These are phyloP conservation scores for Mythimna lalbum DNA, from an alignment of 2,888 invertebrate genomes.

Conservation along the genomic window DNA sequence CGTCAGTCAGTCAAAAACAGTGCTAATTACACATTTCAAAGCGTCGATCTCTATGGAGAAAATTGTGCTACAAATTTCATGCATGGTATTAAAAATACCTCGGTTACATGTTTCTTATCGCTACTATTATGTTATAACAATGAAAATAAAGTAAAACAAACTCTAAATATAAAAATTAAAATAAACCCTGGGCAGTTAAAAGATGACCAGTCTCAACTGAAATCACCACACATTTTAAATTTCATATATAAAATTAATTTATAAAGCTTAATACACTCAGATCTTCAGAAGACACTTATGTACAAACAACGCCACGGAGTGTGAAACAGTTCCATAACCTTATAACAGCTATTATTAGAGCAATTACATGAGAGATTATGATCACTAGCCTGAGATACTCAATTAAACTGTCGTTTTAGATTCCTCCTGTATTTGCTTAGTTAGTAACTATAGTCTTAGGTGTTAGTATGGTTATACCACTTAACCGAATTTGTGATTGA, in stretches of 20 bases:
- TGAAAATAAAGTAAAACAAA: no score
- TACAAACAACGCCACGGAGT: constrained; percentile 20
- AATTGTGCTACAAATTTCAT: no score
- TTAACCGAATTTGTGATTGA: background rate
- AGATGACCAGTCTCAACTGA: no score
- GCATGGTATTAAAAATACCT: no score
- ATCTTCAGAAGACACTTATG: background rate
- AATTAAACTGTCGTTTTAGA: constrained; percentile 59
- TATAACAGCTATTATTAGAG: constrained; percentile 56
- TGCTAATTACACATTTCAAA: no score
- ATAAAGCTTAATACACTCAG: background rate
- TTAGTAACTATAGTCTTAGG: constrained; percentile 43
- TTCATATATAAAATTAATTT: background rate
- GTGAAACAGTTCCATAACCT: constrained; percentile 54
- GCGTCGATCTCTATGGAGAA: no score
- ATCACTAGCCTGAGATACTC: constrained; percentile 54
- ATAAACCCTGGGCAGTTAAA: no score
- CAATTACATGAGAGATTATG: constrained; percentile 61
- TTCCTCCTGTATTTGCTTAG: constrained; percentile 46
- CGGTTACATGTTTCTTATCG: no score
- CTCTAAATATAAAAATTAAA: no score
- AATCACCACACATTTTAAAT: background rate
- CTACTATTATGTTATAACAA: no score
- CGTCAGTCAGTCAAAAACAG: no score
- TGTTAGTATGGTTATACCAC: constrained; percentile 17